Conservation (phyloP, 1,140 invertebrate genomes). For the Bicyclus anynana region DNA sequence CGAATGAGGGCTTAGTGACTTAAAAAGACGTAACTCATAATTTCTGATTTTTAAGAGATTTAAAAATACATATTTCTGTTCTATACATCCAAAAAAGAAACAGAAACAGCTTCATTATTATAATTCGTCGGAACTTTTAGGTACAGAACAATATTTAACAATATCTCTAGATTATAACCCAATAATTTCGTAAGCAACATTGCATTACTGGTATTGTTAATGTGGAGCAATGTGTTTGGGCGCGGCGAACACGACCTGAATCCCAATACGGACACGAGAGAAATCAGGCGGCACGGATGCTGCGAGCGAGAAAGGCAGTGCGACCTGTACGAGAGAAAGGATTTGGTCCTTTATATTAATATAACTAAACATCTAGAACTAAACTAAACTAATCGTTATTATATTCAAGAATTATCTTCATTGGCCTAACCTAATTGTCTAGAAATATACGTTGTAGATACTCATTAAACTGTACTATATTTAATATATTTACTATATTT, state of each 20-base stretch:
- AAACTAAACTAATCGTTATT: no score
- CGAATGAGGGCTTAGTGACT: no score
- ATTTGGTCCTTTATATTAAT: slow-evolving; percentile 41
- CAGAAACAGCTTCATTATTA: no score
- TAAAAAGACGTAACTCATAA: no score
- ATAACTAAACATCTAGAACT: background rate
- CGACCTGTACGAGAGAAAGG: slow-evolving; percentile 46
- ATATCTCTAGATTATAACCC: background rate
- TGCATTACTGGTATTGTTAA: slow-evolving; percentile 25
- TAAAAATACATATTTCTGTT: no score
- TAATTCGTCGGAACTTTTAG: background rate
- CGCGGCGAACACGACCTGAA: slow-evolving; percentile 60
- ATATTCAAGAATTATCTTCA: no score
- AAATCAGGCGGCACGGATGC: slow-evolving; percentile 53
- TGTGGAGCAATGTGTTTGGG: slow-evolving; percentile 56
- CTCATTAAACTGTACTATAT: no score
- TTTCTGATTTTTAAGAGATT: no score
- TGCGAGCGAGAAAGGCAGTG: slow-evolving; percentile 28
- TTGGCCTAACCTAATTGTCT: no score
- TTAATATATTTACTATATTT: no score
- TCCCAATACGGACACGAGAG: slow-evolving; percentile 68
- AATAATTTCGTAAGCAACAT: background rate
- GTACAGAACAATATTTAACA: background rate
- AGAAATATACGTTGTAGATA: no score
- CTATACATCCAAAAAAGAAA: no score